Percentiles rank a stretch among this genome's conserved stretches.
Evolutionary conservation across 2,113 vertebrate species (phyloP).

Genomic region (Mohoua ochrocephala): DNA sequence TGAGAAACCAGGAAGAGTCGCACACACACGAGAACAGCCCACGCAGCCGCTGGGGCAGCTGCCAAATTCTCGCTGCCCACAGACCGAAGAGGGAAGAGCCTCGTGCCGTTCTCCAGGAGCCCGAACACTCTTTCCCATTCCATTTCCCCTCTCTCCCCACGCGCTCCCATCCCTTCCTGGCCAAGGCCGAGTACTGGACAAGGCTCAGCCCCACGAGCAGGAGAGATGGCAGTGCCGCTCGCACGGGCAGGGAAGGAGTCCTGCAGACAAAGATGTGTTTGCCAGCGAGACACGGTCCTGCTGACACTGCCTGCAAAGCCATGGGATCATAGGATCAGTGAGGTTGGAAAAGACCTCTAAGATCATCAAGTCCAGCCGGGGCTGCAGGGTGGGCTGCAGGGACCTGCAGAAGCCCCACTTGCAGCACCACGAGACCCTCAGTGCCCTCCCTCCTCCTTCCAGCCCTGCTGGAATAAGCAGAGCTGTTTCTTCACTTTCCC

Average conservation of each 20-base stretch:
- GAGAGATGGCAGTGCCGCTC: rapidly evolving
- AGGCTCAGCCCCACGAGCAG: not conserved
- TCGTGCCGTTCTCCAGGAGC: not conserved
- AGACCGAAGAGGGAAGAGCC: not conserved
- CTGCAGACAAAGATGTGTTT: no score
- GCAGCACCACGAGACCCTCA: rapidly evolving
- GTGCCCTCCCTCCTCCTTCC: not conserved
- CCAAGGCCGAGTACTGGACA: rapidly evolving
- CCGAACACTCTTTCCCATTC: not conserved
- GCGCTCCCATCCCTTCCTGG: rapidly evolving
- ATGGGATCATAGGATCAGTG: rapidly evolving
- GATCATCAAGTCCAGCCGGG: not conserved
- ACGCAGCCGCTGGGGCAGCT: not conserved
- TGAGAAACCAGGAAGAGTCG: not conserved
- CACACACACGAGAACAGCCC: not conserved
- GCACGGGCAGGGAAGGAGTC: rapidly evolving
- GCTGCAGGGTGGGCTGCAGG: not conserved
- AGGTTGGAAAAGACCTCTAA: not conserved
- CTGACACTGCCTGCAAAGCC: not conserved
- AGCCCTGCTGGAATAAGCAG: not conserved
- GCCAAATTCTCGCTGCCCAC: not conserved
- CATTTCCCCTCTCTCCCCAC: not conserved
- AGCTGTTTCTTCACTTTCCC: not conserved
- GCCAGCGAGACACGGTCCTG: rapidly evolving
- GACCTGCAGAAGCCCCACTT: not conserved